Evolutionary conservation across 1,140 invertebrate species (phyloP).

Genomic region (Marisa cornuarietis): DNA sequence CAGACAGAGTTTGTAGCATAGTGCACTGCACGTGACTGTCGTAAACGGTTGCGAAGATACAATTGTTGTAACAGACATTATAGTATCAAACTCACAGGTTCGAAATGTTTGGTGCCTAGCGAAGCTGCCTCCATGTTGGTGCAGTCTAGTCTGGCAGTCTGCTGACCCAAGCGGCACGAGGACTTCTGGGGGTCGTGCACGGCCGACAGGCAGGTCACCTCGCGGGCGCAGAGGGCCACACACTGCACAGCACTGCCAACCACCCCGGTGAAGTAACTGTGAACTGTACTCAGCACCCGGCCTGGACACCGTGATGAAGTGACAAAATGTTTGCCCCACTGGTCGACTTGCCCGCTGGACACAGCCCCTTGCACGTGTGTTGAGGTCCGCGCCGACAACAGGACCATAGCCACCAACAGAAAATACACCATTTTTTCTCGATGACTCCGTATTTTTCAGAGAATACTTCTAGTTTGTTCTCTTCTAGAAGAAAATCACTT

Average conservation of each 20-base stretch:
- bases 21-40: too few species aligned
- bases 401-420: too few species aligned
- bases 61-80: too few species aligned
- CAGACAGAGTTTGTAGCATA: too few species aligned
- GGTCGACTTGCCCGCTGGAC: too few species aligned
- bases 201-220: neutral
- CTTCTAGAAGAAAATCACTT: too few species aligned
- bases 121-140: constrained; percentile 1
- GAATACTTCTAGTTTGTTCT: too few species aligned
- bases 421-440: too few species aligned
- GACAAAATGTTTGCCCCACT: neutral
- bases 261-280: neutral
- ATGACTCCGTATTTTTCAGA: too few species aligned
- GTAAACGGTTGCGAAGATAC: too few species aligned
- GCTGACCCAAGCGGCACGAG: neutral
- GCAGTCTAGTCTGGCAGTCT: constrained; percentile 7
- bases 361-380: too few species aligned
- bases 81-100: constrained; percentile 6
- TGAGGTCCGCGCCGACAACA: too few species aligned
- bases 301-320: constrained; percentile 1
- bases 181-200: neutral
- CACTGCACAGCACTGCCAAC: constrained; percentile 4
- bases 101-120: neutral
- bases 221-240: neutral
- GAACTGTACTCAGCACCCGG: neutral